Percentiles rank a stretch among this genome's conserved stretches.
Evolutionary conservation across 2,113 vertebrate species (phyloP).

Genomic region (Prolemur simus): DNA sequence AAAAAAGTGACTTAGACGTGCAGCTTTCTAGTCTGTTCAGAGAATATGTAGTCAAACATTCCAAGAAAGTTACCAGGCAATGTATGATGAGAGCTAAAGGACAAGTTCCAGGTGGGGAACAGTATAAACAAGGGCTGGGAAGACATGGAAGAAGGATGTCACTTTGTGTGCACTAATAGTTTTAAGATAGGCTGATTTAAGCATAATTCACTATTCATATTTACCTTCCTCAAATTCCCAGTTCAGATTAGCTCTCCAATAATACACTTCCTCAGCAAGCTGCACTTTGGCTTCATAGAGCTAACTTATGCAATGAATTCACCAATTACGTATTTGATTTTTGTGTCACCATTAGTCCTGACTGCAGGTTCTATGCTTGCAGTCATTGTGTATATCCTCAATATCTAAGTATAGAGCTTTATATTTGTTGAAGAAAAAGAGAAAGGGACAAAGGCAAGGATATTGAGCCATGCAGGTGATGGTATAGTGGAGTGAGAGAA

Average conservation of each 20-base stretch:
- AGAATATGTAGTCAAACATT: not conserved
- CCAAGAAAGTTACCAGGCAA: not conserved
- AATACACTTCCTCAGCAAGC: not conserved
- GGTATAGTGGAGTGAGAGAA: not conserved
- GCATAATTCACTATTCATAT: not conserved
- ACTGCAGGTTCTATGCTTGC: not conserved
- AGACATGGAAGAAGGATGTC: not conserved
- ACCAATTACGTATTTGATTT: not conserved
- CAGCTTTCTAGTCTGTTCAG: not conserved
- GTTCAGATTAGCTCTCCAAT: not conserved
- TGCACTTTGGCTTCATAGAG: not conserved
- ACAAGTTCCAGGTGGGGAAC: not conserved
- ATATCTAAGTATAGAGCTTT: not conserved
- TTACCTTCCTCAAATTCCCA: not conserved
- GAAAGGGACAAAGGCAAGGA: not conserved
- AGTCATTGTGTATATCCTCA: not conserved
- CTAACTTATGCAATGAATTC: not conserved
- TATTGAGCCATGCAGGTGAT: not conserved
- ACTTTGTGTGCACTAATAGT: not conserved
- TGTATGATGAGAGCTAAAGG: not conserved
- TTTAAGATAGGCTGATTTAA: not conserved
- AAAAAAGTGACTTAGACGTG: not conserved
- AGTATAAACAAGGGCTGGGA: not conserved
- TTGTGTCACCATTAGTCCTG: not conserved
- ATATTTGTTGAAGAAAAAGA: not conserved